phyloP scores from a whole-genome alignment of 2,797 vertebrate genomes.

The Myotis planiceps region DNA sequence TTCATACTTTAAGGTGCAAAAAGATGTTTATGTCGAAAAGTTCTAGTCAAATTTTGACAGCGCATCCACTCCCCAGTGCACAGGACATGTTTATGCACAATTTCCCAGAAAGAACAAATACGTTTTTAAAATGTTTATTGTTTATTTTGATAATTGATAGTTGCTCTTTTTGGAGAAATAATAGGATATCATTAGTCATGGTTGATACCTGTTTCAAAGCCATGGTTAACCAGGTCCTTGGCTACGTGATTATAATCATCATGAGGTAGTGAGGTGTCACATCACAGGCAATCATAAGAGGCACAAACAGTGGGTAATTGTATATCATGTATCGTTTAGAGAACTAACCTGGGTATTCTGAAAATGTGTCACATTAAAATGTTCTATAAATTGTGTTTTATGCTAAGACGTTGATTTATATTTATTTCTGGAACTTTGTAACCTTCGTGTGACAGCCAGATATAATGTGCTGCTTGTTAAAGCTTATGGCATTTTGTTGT shows the following conservation, averaged over 20 bases:
- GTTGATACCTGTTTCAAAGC: not conserved
- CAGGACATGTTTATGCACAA: not conserved
- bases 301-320: not conserved
- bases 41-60: not conserved
- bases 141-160: not conserved
- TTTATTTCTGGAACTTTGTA: not conserved
- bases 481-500: slow-evolving; percentile 69
- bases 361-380: slow-evolving; percentile 12
- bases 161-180: not conserved
- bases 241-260: not conserved
- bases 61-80: not conserved
- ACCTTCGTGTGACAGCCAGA: slow-evolving; percentile 38
- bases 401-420: not conserved
- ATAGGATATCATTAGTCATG: not conserved
- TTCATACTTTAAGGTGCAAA: not conserved
- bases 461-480: slow-evolving; percentile 8
- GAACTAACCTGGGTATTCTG: not conserved
- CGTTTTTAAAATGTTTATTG: not conserved
- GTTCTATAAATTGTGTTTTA: not conserved
- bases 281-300: not conserved
- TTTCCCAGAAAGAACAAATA: not conserved
- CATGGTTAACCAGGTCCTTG: not conserved
- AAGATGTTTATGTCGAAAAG: not conserved
- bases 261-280: not conserved
- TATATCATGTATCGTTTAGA: not conserved